phyloP scores from a whole-genome alignment of 1,140 invertebrate genomes.

The Holotrichia oblita region DNA sequence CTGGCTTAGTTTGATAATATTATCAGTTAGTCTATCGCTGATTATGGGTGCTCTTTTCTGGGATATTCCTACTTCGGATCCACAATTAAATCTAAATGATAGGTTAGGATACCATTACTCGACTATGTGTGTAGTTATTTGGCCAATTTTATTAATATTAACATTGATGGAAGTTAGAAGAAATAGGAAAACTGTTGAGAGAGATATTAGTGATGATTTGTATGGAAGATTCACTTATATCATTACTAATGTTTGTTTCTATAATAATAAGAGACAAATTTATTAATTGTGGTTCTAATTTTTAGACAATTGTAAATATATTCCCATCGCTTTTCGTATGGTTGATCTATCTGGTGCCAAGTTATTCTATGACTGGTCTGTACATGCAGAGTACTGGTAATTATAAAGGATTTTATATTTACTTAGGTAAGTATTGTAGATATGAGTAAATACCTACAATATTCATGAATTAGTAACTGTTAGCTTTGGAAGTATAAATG shows the following conservation, averaged over 20 bases:
- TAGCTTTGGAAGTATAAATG: too few relatives aligned
- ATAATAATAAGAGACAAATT: not conserved
- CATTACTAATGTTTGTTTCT: slow-evolving; percentile 73
- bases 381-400: slow-evolving; percentile 71
- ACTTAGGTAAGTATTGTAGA: slow-evolving; percentile 69
- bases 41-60: slow-evolving; percentile 89
- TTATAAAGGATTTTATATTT: slow-evolving; percentile 76
- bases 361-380: slow-evolving; percentile 89
- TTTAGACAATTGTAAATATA: slow-evolving; percentile 69
- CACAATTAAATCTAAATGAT: slow-evolving; percentile 76
- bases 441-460: too few relatives aligned
- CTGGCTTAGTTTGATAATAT: slow-evolving; percentile 78
- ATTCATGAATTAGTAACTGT: too few relatives aligned
- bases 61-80: slow-evolving; percentile 82
- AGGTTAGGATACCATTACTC: slow-evolving; percentile 86
- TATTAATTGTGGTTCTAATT: slow-evolving; percentile 47
- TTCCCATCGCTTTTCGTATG: slow-evolving; percentile 75
- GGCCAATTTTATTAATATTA: slow-evolving; percentile 78
- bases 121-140: slow-evolving; percentile 78
- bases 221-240: slow-evolving; percentile 84
- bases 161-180: slow-evolving; percentile 74
- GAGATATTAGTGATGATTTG: slow-evolving; percentile 81
- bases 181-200: slow-evolving; percentile 74
- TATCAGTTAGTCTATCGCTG: slow-evolving; percentile 82
- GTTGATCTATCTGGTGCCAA: slow-evolving; percentile 84